Percentiles rank a stretch among this genome's conserved stretches.
Conservation (phyloP, 2,797 vertebrate species). For the Thamnophis elegans region DNA sequence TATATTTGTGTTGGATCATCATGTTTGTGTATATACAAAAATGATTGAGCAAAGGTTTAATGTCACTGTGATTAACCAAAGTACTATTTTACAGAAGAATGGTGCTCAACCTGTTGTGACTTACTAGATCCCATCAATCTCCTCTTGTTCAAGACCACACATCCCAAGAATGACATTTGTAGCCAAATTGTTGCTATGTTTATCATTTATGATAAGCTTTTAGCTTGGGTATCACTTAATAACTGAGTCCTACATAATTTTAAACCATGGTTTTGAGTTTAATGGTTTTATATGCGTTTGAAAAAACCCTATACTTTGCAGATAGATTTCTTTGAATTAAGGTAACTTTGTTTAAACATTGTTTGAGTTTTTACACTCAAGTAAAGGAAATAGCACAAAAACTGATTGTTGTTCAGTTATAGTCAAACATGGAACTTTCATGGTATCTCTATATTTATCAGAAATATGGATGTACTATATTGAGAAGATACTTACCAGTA, state of each 20-base stretch:
- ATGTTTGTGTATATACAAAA: not conserved
- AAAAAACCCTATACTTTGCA: not conserved
- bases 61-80: not conserved
- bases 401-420: not conserved
- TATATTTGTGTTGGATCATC: not conserved
- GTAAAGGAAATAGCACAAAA: not conserved
- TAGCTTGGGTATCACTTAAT: not conserved
- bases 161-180: not conserved
- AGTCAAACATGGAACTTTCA: not conserved
- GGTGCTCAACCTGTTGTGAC: not conserved
- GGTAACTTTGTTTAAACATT: not conserved
- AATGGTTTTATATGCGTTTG: not conserved
- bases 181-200: not conserved
- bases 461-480: not conserved
- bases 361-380: not conserved
- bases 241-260: not conserved
- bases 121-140: not conserved
- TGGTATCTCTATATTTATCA: not conserved
- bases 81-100: not conserved
- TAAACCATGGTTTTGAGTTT: not conserved
- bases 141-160: not conserved
- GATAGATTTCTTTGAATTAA: not conserved
- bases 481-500: not conserved
- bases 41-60: not conserved
- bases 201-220: not conserved